A percentile compares a stretch with the other conserved stretches of the same genome.
Evolutionary conservation across 2,888 invertebrate genomes (phyloP).

Genomic region (Macrosoma leucophasiata): DNA sequence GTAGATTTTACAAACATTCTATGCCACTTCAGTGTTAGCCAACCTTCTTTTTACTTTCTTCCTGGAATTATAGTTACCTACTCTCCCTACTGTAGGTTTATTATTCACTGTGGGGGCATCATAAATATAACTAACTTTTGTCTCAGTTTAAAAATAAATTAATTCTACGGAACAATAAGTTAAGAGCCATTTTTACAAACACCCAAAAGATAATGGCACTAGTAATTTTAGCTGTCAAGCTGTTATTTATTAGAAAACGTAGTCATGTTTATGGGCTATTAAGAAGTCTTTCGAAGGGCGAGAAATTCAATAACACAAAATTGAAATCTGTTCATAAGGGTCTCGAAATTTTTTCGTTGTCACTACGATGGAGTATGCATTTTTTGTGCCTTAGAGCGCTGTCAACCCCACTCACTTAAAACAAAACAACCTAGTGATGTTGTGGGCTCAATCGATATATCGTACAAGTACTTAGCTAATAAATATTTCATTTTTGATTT

Average conservation of each 20-base stretch:
- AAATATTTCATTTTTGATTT: too few relatives aligned
- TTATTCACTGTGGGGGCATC: too few relatives aligned
- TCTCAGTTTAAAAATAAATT: too few relatives aligned
- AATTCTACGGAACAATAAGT: too few relatives aligned
- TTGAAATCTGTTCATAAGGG: conserved; percentile 49
- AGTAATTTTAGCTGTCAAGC: conserved; percentile 43
- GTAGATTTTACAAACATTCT: too few relatives aligned
- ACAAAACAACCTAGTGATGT: conserved; percentile 39
- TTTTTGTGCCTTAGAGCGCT: conserved; percentile 60
- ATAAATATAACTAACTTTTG: too few relatives aligned
- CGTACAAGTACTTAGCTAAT: too few relatives aligned
- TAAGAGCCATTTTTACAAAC: conserved; percentile 15
- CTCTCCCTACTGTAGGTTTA: too few relatives aligned
- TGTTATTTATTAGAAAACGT: conserved; percentile 47
- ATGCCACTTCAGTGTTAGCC: too few relatives aligned
- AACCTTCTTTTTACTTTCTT: too few relatives aligned
- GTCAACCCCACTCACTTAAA: conserved; percentile 60
- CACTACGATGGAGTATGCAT: conserved; percentile 46
- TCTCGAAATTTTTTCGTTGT: conserved; percentile 58
- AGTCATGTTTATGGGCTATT: conserved; percentile 54
- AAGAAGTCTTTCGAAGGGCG: conserved; percentile 44
- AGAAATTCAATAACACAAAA: conserved; percentile 61
- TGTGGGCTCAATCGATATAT: too few relatives aligned
- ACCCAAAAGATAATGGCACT: conserved; percentile 34
- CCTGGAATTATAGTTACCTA: too few relatives aligned